Conservation (phyloP, 2,888 invertebrate species). For the Aleiodes alternator region DNA sequence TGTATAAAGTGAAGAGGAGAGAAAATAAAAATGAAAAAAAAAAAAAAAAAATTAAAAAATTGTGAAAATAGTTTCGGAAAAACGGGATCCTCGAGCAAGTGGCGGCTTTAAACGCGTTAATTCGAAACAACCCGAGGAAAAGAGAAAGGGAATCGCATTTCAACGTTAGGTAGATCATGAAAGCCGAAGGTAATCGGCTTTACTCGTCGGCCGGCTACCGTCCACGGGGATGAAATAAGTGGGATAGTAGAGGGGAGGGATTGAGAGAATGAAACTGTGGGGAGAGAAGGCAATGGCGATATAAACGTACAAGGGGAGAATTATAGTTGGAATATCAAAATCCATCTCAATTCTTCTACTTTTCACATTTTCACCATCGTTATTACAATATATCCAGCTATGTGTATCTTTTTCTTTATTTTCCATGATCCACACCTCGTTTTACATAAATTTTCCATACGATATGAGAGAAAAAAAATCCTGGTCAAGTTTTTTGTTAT, state of each 20-base stretch:
- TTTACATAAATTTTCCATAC: slow-evolving; percentile 3
- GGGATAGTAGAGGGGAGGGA: slow-evolving; percentile 5
- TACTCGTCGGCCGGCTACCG: slow-evolving; percentile 37
- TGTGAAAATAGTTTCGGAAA: slow-evolving; percentile 28
- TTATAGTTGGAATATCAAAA: slow-evolving; percentile 19
- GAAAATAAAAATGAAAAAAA: background rate
- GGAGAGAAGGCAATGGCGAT: slow-evolving; percentile 14
- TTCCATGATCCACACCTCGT: background rate
- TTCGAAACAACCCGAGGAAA: slow-evolving; percentile 41
- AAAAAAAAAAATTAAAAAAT: slow-evolving; percentile 1
- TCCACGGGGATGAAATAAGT: slow-evolving; percentile 34
- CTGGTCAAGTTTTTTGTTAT: background rate
- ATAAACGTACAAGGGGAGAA: slow-evolving; percentile 16
- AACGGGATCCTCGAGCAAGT: slow-evolving; percentile 33
- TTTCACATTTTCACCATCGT: slow-evolving; percentile 18
- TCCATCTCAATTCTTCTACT: slow-evolving; percentile 6
- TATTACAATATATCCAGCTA: slow-evolving; percentile 19
- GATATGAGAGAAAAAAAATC: background rate
- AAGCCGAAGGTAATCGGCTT: slow-evolving; percentile 50
- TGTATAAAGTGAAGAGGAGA: slow-evolving; percentile 29
- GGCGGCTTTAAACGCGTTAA: slow-evolving; percentile 46
- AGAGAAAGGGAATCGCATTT: slow-evolving; percentile 43
- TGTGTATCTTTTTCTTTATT: background rate
- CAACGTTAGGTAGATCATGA: slow-evolving; percentile 40
- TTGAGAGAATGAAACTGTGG: background rate